phyloP scores from a whole-genome alignment of 2,113 vertebrate genomes.

The Gallinago paraguaiae region DNA sequence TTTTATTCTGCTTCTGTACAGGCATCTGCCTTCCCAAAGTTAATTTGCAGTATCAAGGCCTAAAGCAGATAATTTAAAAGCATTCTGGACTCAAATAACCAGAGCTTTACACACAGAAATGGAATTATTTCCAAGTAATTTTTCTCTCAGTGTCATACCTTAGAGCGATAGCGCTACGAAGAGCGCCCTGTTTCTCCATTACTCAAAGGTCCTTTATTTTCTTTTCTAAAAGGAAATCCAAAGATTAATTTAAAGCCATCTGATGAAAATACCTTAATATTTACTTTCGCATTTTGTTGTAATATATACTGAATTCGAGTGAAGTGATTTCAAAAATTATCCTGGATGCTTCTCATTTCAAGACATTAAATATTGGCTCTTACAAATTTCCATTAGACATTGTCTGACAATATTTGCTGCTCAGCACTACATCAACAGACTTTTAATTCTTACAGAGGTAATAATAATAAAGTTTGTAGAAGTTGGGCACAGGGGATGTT shows the following conservation, averaged over 20 bases:
- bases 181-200: background rate
- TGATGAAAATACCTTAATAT: constrained; percentile 14
- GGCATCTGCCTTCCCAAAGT: background rate
- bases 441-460: background rate
- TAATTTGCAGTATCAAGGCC: background rate
- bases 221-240: background rate
- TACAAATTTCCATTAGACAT: background rate
- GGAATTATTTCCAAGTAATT: background rate
- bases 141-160: background rate
- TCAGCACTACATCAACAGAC: background rate
- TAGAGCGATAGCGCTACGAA: background rate
- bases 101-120: background rate
- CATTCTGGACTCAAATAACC: background rate
- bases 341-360: constrained; percentile 25
- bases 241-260: constrained; percentile 25
- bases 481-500: background rate
- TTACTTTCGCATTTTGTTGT: constrained; percentile 22
- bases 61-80: background rate
- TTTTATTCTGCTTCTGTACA: background rate
- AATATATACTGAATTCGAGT: background rate
- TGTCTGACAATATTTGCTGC: constrained; percentile 30
- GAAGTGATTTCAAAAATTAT: constrained; percentile 5
- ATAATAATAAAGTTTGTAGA: background rate
- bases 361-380: constrained; percentile 29
- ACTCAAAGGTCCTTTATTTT: background rate